Percentiles rank a stretch among this genome's conserved stretches.
phyloP scores from a whole-genome alignment of 2,888 invertebrate species.

The Drosophila paracracens region DNA sequence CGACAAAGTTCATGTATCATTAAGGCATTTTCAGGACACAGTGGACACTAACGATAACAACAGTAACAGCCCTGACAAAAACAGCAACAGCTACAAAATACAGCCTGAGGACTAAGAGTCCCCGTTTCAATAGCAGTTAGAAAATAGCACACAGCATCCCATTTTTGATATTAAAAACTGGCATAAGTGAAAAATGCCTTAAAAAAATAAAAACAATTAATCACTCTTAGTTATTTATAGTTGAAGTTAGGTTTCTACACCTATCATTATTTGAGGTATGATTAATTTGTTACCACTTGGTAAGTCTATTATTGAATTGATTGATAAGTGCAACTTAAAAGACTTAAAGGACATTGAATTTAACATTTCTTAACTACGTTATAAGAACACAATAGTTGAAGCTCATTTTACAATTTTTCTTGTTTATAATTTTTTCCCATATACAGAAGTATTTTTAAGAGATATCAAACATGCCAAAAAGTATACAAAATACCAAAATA shows the following conservation, averaged over 20 bases:
- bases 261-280: neutral
- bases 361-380: neutral
- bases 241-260: neutral
- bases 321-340: neutral
- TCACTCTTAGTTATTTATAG: neutral
- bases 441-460: neutral
- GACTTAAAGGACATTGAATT: neutral
- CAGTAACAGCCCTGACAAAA: constrained; percentile 24
- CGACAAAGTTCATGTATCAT: constrained; percentile 75
- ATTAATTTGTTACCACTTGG: neutral
- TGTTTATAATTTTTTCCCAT: neutral
- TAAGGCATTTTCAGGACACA: constrained; percentile 57
- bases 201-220: neutral
- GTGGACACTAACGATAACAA: constrained; percentile 45
- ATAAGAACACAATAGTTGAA: neutral
- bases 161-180: constrained; percentile 4
- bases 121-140: neutral
- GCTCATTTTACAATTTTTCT: neutral
- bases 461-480: neutral
- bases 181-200: neutral
- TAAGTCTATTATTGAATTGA: neutral
- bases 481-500: neutral
- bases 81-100: constrained; percentile 14
- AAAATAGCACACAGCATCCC: neutral
- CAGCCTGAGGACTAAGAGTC: neutral